phyloP scores from a whole-genome alignment of 2,113 vertebrate species.

The Pelobates fuscus region DNA sequence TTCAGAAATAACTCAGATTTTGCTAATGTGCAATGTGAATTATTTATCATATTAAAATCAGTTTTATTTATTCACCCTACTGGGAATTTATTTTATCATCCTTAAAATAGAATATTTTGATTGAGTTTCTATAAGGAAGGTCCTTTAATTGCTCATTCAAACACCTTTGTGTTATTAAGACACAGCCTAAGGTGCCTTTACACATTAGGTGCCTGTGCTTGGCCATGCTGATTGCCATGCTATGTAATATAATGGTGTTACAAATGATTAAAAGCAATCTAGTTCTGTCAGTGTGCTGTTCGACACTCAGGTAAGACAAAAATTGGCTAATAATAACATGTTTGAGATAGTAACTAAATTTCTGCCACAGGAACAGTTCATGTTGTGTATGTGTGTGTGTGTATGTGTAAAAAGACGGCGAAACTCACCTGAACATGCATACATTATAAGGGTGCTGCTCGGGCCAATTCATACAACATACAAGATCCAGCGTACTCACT shows the following conservation, averaged over 20 bases:
- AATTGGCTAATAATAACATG: conserved; percentile 33
- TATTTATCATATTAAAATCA: neutral
- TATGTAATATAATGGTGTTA: conserved; percentile 29
- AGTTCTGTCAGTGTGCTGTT: conserved; percentile 24
- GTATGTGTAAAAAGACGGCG: too few relatives aligned
- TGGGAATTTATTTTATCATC: conserved; percentile 16
- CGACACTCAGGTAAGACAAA: conserved; percentile 28
- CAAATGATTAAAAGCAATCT: conserved; percentile 12
- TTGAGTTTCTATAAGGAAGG: conserved; percentile 26
- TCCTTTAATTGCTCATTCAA: conserved; percentile 29
- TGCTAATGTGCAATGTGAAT: neutral
- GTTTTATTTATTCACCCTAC: conserved; percentile 8
- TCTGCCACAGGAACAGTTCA: too few relatives aligned
- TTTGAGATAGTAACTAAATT: conserved; percentile 8
- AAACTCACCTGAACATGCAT: too few relatives aligned
- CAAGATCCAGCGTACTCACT: too few relatives aligned
- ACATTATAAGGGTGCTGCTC: too few relatives aligned
- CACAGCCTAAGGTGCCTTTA: conserved; percentile 18
- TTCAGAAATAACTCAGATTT: too few relatives aligned
- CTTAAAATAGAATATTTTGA: neutral
- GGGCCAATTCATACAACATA: too few relatives aligned
- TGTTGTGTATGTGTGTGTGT: too few relatives aligned
- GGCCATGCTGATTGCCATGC: conserved; percentile 23
- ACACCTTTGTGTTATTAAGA: conserved; percentile 29
- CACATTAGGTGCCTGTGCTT: conserved; percentile 28